Conservation (phyloP, 2,797 vertebrate genomes). For the Urophycis tenuis region DNA sequence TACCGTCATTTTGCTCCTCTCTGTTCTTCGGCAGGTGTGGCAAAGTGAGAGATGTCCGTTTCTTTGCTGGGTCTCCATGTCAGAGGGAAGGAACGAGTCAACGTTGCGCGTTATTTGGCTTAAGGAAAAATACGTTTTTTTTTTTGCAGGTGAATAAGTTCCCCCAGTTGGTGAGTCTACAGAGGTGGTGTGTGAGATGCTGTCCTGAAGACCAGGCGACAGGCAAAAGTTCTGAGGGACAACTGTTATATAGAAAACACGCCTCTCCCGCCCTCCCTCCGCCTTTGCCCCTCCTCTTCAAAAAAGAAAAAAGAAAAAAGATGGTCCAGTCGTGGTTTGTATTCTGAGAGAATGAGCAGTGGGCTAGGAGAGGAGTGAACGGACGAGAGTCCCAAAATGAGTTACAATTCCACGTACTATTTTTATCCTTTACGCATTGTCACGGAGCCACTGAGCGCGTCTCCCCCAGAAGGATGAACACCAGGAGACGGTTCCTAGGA, state of each 20-base stretch:
- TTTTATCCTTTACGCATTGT: background rate
- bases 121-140: slow-evolving; percentile 17
- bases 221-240: slow-evolving; percentile 79
- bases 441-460: background rate
- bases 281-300: slow-evolving; percentile 60
- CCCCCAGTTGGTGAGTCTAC: slow-evolving; percentile 65
- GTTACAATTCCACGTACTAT: slow-evolving; percentile 25
- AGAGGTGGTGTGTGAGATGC: slow-evolving; percentile 74
- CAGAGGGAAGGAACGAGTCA: slow-evolving; percentile 26
- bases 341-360: slow-evolving; percentile 41
- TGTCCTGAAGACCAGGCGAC: slow-evolving; percentile 88
- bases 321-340: slow-evolving; percentile 33
- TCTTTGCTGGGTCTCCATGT: slow-evolving; percentile 74
- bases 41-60: slow-evolving; percentile 63
- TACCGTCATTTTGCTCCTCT: slow-evolving; percentile 78
- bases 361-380: background rate
- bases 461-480: background rate
- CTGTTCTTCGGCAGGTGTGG: slow-evolving; percentile 75
- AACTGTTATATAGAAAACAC: slow-evolving; percentile 82
- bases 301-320: slow-evolving; percentile 43
- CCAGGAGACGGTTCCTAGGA: slow-evolving; percentile 39
- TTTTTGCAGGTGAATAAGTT: slow-evolving; percentile 71
- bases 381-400: slow-evolving; percentile 42
- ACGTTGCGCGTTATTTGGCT: slow-evolving; percentile 56
- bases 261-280: slow-evolving; percentile 64